Percentiles rank a stretch among this genome's conserved stretches.
Evolutionary conservation across 35 echinoderm and acorn worm genomes (phyloP).

Genomic region (Heliocidaris tuberculata): DNA sequence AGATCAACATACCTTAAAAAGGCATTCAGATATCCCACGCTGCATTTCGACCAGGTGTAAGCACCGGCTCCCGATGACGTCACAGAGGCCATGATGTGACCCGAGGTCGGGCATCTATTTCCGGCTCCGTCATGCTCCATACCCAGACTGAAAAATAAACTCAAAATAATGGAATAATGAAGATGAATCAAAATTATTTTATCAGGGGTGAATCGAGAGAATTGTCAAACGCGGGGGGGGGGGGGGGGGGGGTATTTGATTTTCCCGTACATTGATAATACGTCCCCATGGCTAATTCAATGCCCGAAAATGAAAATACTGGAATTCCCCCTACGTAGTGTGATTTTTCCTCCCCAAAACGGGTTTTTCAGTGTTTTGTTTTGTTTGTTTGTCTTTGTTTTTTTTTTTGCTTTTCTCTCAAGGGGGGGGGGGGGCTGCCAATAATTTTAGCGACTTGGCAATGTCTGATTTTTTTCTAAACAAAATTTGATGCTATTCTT

Average conservation of each 20-base stretch:
- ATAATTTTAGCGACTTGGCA: no score
- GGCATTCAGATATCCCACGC: not conserved
- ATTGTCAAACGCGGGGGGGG: not conserved
- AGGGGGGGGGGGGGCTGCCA: no score
- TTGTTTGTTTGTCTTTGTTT: no score
- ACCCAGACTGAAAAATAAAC: not conserved
- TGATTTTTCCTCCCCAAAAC: no score
- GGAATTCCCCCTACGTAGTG: no score
- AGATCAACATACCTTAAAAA: not conserved
- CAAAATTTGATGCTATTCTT: no score
- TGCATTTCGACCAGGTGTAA: slow-evolving; percentile 6
- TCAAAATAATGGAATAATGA: no score
- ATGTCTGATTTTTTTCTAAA: no score
- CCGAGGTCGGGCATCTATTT: slow-evolving; percentile 35
- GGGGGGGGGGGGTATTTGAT: not conserved
- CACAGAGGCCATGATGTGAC: slow-evolving; percentile 41
- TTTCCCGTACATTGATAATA: not conserved
- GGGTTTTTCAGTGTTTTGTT: no score
- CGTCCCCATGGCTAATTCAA: not conserved
- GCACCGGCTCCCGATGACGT: slow-evolving; percentile 30
- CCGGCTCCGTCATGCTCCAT: slow-evolving; percentile 31
- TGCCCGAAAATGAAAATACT: not conserved
- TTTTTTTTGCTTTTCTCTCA: no score
- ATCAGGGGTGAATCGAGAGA: not conserved
- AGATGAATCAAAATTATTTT: no score